Evolutionary conservation across 2,797 vertebrate species (phyloP), one percentile per base, ranked within the genome.

Genomic region (Rhadinocentrus ornatus): DNA sequence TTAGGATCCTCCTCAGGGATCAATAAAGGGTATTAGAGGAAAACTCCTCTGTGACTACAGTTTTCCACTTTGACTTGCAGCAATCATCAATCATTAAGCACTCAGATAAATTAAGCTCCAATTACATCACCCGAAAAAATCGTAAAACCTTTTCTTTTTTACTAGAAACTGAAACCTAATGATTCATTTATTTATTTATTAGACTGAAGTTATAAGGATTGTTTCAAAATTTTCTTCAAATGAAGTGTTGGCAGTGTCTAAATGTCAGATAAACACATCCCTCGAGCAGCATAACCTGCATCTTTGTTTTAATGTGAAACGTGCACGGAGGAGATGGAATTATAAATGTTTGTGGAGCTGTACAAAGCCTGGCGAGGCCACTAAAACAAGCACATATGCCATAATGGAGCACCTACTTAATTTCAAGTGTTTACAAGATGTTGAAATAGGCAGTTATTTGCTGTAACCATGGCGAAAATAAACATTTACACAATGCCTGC

Each of bases 21-120:
- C 77, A 77, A 77, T 83, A 76, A 85, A 73, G 37, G 6, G 29
- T 12, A n/a, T 55, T 55, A 62, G 53, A 74, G 39, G 31, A 57
- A 65, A 68, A 35, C 32, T 31, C 11, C 50, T 26, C 52, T 24
- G 0, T 37, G 31, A 58, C 44, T 48, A 37, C 50, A 22, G 32
- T 64, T 69, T 75, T 73, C 61, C 54, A 48, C 39, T 34, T 10
- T 65, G 71, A 35, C 60, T 34, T 64, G 37, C 54, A 60, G 2
- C 27, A 6, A 60, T 41, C 41, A n/a, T 63, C 31, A 69, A 70
- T 41, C 44, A 27, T 66, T 62, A 62, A 62, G 44, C 32, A 5
- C 29, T 32, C 7, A 0, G 20, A 39, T 62, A 9, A 53, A 34
- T 58, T 10, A 41, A 58, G 48, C 48, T 12, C 20, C 8, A 32